A percentile compares a stretch with the other conserved stretches of the same genome.
Conservation (phyloP, 2,113 vertebrate genomes). For the cat (Felis catus) region F.catus_Fca126_mat1.0 CM031416.1:114956001-114956500, state of each 20-base stretch:
- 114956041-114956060: background rate
- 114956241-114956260: background rate
- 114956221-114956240: background rate
- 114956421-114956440: background rate
- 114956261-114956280: background rate
- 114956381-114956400: background rate
- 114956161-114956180: background rate
- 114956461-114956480: background rate
- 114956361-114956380: background rate
- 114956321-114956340: background rate
- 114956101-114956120: background rate
- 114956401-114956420: background rate
- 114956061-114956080: background rate
- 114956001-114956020: background rate
- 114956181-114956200: background rate
- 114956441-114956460: background rate
- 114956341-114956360: background rate
- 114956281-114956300: background rate
- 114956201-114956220: background rate
- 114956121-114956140: background rate
- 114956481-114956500: constrained; percentile 1
- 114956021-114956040: background rate
- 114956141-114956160: background rate
- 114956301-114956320: background rate
- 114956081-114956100: background rate